Base-by-base conservation (phyloP, 2,113 vertebrate genomes). In the Lepus timidus region DNA sequence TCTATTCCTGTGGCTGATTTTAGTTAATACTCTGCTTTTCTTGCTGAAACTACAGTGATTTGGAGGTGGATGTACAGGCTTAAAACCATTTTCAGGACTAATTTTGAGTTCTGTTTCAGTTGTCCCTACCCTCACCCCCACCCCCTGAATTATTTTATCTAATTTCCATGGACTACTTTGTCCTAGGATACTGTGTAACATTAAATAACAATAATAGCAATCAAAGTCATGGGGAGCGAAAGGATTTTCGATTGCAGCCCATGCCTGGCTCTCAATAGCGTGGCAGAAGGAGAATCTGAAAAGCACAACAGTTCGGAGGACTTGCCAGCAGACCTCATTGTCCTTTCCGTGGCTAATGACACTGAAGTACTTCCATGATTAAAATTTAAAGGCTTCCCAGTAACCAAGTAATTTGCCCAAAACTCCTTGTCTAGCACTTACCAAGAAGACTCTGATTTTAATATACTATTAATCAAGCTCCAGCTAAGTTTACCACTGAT, bases 391-490 rank as follows among this genome's bases (percentile, higher is more conserved):
- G 98, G 96, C 97, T 98, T 98, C 98, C 97, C 95, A 96, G 98
- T 98, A 98, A 98, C 98, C 97, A 98, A 98, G 98, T 96, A 98
- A 98, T 98, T 98, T 98, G 97, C 98, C 98, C 97, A 82, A 98
- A 98, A 98, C 98, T 98, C 98, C 98, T 98, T 98, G 98, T 98
- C 98, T 49, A 97, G 97, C 98, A 98, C 98, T 98, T 98, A 98
- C 98, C 97, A 98, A 52, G 96, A 98, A 98, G 96, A 96, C 85
- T 97, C 97, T 98, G 98, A 98, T 98, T 98, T 98, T 98, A 98
- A 98, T 98, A 98, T 90, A 98, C 97, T 97, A 98, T 98, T 99
- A 98, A 99, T 99, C 98, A 99, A 98, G 98, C 98, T 98, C 98
- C 98, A 98, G 98, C 97, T 97, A 98, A 98, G 98, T 98, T 98